These are phyloP conservation scores for Micrasema longulum DNA, from an alignment of 1,140 invertebrate species.

Conservation along the genomic window DNA sequence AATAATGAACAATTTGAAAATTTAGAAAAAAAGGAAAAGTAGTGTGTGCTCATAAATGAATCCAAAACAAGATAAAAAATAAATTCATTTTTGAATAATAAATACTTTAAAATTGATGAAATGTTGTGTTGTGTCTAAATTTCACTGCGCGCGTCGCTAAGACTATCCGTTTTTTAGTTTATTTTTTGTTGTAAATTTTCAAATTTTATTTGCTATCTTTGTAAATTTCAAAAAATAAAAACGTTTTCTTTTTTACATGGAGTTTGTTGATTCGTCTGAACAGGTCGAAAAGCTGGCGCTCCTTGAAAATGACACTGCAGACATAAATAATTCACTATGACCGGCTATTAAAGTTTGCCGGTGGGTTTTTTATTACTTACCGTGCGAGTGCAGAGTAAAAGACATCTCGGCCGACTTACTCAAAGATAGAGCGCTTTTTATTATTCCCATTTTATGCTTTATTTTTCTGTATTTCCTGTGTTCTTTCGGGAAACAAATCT, in stretches of 20 bases:
- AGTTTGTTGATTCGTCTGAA: neutral
- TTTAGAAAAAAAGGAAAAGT: too few relatives aligned
- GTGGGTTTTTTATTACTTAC: constrained; percentile 34
- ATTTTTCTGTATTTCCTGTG: neutral
- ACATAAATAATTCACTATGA: constrained; percentile 38
- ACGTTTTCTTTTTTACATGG: neutral
- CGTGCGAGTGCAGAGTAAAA: constrained; percentile 23
- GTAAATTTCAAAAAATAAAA: neutral
- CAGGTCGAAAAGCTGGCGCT: neutral
- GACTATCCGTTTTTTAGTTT: too few relatives aligned
- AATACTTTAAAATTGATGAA: too few relatives aligned
- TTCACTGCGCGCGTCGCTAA: too few relatives aligned
- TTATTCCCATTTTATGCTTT: constrained; percentile 7
- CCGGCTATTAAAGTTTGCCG: constrained; percentile 45
- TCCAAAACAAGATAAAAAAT: too few relatives aligned
- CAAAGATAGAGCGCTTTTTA: constrained; percentile 24
- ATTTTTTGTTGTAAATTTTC: too few relatives aligned
- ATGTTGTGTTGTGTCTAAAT: too few relatives aligned
- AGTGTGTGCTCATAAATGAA: too few relatives aligned
- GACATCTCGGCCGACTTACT: constrained; percentile 42
- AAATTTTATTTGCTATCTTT: neutral
- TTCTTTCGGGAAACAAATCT: constrained; percentile 37
- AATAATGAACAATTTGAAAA: too few relatives aligned
- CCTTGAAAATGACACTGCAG: constrained; percentile 31
- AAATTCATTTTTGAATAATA: too few relatives aligned